Evolutionary conservation across 2,113 vertebrate species (phyloP).

Genomic region (Gymnogyps californianus): DNA sequence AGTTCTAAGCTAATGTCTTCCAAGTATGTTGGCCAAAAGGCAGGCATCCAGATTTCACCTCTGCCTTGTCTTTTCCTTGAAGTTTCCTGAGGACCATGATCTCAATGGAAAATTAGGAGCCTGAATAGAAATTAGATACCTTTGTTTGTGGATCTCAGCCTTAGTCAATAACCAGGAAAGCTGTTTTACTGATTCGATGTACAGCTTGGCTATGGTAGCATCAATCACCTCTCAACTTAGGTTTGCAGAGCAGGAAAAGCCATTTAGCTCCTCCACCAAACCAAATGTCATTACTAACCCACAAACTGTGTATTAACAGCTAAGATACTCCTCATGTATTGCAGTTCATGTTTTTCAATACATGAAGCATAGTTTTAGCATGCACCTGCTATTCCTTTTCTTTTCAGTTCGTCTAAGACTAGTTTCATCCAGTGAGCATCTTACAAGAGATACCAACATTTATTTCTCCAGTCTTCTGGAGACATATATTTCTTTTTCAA

Average conservation of each 20-base stretch:
- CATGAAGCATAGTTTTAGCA: not conserved
- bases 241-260: not conserved
- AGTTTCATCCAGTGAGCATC: not conserved
- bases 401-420: not conserved
- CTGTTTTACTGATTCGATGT: not conserved
- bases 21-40: not conserved
- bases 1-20: not conserved
- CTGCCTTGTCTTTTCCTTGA: not conserved
- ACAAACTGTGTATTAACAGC: not conserved
- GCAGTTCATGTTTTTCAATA: not conserved
- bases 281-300: not conserved
- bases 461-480: not conserved
- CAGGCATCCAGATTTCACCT: not conserved
- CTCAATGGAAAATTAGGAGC: not conserved
- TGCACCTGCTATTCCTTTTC: not conserved
- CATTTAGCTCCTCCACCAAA: not conserved
- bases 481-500: not conserved
- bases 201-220: accelerated
- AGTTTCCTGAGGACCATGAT: not conserved
- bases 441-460: not conserved
- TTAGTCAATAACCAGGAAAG: not conserved
- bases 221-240: not conserved
- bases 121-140: not conserved
- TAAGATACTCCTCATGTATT: not conserved
- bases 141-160: not conserved